Conservation (phyloP, 2,888 invertebrate species). For the Nymphalis polychloros region DNA sequence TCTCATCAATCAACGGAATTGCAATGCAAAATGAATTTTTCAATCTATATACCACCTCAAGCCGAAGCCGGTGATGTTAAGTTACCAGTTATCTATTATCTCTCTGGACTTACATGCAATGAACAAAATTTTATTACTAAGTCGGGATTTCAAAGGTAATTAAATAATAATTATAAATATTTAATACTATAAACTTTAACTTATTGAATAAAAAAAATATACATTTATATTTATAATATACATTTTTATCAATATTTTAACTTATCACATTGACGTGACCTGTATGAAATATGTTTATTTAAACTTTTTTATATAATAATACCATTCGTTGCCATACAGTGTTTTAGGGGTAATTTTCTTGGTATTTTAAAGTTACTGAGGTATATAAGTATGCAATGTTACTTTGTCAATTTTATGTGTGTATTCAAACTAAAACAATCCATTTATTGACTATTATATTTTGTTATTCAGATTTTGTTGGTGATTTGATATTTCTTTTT, state of each 20-base stretch:
- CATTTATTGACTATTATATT: too few species aligned
- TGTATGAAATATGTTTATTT: conserved; percentile 3
- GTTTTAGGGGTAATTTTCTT: too few species aligned
- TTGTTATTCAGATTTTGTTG: too few species aligned
- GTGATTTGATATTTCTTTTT: neutral
- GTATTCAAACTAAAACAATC: too few species aligned
- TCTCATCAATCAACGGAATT: conserved; percentile 89
- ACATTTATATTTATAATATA: neutral
- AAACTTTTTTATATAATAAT: neutral
- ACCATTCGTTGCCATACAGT: too few species aligned
- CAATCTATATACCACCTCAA: conserved; percentile 93
- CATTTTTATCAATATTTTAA: neutral
- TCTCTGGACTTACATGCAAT: conserved; percentile 95
- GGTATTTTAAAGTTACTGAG: too few species aligned
- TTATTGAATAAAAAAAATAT: too few species aligned
- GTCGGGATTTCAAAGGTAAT: conserved; percentile 92
- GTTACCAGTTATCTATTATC: conserved; percentile 93
- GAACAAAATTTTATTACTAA: conserved; percentile 98
- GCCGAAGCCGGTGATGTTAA: conserved; percentile 82
- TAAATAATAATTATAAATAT: too few species aligned
- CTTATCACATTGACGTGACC: conserved; percentile 4
- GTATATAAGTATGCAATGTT: too few species aligned
- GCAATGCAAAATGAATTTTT: conserved; percentile 96
- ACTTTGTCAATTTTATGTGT: too few species aligned
- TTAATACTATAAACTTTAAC: too few species aligned